Base-by-base conservation (phyloP, 2,113 vertebrate genomes). In the Neotoma lepida region DNA sequence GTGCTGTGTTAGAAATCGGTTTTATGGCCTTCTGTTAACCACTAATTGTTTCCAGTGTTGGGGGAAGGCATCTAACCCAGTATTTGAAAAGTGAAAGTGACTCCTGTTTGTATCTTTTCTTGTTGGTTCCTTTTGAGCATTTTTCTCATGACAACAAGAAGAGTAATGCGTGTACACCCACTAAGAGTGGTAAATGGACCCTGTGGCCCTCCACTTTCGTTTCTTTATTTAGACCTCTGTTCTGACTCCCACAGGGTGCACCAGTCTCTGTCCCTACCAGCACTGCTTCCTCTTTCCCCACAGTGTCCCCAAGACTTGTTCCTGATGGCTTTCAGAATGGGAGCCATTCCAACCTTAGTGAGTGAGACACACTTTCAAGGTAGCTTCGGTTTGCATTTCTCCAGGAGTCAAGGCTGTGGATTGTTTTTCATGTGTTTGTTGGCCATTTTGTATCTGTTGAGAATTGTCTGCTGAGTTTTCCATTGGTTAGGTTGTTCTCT, bases 11-110 rank as follows among this genome's bases (percentile, higher is more conserved):
- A 68, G 76, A 95, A 96, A 58, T 95, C 80, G 35, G 51, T 96
- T 96, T 77, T 91, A 41, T 89, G 46, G 20, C 68, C 44, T 78
- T 15, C 70, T 33, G 71, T 95, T 95, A 93, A 70, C 88, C 91
- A 49, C 91, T 93, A 64, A 63, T 39, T 92, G 94, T 94, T 97
- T 78, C 58, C 70, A 94, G 51, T 41, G 15, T 93, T 6, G 66
- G 26, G 33, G 54, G 73, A 64, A 94, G 70, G 10, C 80, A 61
- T 81, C 33, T 86, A 88, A 95, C 28, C 7, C 80, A 54, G 56
- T 86, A 85, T 90, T 77, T 77, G 87, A 76, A 95, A 95, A 68
- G 46, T 17, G 41, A 87, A 51, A 68, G 41, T 30, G 41, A 66
- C 12, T 94, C 74, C 51, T 71, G n/a, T 81, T 93, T 89, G 58